Evolutionary conservation across 2,888 invertebrate species (phyloP).

Genomic region (Quadroppia sp.): DNA sequence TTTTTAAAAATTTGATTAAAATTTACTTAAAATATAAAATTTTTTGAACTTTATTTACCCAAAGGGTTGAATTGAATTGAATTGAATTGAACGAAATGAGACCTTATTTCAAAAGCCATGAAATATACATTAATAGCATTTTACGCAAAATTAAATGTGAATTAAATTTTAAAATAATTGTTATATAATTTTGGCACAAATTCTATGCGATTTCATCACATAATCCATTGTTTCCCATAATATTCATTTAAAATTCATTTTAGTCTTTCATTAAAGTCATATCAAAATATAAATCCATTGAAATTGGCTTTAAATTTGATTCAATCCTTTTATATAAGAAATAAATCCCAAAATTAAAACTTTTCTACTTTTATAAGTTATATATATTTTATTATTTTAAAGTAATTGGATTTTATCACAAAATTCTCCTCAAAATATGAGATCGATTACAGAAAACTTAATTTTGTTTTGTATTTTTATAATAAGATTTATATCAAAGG

Average conservation of each 20-base stretch:
- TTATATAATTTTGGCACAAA: neutral
- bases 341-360: too few species aligned
- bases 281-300: neutral
- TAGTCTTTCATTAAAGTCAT: neutral
- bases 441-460: neutral
- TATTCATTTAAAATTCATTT: neutral
- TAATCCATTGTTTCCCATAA: neutral
- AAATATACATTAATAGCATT: neutral
- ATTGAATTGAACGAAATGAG: too few species aligned
- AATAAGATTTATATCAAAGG: neutral
- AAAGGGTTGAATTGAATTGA: too few species aligned
- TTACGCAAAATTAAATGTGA: neutral
- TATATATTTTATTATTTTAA: neutral
- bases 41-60: too few species aligned
- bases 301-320: neutral
- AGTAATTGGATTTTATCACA: neutral
- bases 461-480: neutral
- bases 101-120: too few species aligned
- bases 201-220: neutral
- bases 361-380: too few species aligned
- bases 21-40: too few species aligned
- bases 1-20: too few species aligned
- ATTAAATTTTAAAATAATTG: neutral
- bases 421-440: neutral
- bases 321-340: neutral